phyloP scores from a whole-genome alignment of 2,113 vertebrate species.

The Haemorhous mexicanus region DNA sequence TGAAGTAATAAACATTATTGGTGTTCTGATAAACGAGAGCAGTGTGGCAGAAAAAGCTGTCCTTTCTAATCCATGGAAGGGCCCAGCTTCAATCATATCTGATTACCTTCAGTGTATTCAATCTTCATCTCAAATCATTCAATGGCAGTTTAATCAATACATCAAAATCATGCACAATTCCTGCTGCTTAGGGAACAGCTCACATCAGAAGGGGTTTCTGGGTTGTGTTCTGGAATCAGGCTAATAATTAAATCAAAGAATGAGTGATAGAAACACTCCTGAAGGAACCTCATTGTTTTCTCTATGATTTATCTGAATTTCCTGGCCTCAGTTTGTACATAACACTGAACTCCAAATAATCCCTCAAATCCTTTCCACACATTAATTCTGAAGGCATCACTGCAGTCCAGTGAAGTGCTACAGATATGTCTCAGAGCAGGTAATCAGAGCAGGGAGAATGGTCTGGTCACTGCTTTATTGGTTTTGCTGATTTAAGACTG shows the following conservation, averaged over 20 bases:
- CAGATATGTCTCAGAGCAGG: not conserved
- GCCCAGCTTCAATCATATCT: conserved; percentile 16
- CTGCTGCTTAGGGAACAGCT: not conserved
- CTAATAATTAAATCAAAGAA: conserved; percentile 42
- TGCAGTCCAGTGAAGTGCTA: not conserved
- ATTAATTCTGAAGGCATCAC: not conserved
- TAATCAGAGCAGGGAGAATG: not conserved
- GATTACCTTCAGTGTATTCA: conserved; percentile 23
- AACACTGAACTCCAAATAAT: not conserved
- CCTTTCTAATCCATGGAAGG: conserved; percentile 14
- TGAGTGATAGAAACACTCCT: not conserved
- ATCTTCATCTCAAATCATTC: conserved; percentile 33
- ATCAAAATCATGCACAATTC: conserved; percentile 11
- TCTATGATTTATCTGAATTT: not conserved
- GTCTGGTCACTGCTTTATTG: not conserved
- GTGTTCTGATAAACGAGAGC: conserved; percentile 11
- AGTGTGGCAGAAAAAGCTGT: conserved; percentile 5
- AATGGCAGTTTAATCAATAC: conserved; percentile 50
- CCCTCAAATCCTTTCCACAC: not conserved
- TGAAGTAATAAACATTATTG: conserved; percentile 41
- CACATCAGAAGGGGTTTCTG: not conserved
- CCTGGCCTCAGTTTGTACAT: not conserved
- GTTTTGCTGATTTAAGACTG: not conserved
- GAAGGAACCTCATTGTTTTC: not conserved
- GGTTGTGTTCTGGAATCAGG: not conserved